Conservation (phyloP, 92 coral and sea anemone species). For the Blastomussa wellsi region DNA sequence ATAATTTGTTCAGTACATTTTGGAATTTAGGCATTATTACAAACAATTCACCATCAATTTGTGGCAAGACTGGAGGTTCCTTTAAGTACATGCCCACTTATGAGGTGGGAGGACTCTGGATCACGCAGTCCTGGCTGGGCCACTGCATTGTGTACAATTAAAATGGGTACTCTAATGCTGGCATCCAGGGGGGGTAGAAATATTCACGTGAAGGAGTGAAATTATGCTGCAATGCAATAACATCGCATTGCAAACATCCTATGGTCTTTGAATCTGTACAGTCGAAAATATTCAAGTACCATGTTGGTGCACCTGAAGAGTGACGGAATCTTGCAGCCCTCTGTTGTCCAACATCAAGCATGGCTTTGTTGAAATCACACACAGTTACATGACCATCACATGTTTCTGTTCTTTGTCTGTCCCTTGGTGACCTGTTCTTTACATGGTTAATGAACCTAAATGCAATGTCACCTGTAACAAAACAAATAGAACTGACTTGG, state of each 20-base stretch:
- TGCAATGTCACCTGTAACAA: conserved; percentile 87
- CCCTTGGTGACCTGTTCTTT: conserved; percentile 43
- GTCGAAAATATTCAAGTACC: background rate
- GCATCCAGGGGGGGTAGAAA: no score
- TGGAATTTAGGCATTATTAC: no score
- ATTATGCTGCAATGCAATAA: background rate
- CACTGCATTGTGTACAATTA: no score
- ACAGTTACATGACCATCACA: conserved; percentile 74
- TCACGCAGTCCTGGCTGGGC: no score
- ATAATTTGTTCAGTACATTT: no score
- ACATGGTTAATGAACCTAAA: conserved; percentile 83
- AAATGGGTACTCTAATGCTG: no score
- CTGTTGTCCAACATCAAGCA: conserved; percentile 88
- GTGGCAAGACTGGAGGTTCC: no score
- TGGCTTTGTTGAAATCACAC: conserved; percentile 91
- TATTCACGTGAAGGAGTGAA: no score
- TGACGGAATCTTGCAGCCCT: conserved; percentile 63
- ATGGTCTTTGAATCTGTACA: background rate
- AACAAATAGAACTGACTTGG: background rate
- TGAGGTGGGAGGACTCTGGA: no score
- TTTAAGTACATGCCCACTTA: no score
- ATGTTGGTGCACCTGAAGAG: conserved; percentile 21
- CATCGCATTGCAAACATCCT: background rate
- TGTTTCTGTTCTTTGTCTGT: conserved; percentile 13
- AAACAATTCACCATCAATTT: no score